phyloP scores from a whole-genome alignment of 2,888 invertebrate genomes.

The Stomorhina lunata region DNA sequence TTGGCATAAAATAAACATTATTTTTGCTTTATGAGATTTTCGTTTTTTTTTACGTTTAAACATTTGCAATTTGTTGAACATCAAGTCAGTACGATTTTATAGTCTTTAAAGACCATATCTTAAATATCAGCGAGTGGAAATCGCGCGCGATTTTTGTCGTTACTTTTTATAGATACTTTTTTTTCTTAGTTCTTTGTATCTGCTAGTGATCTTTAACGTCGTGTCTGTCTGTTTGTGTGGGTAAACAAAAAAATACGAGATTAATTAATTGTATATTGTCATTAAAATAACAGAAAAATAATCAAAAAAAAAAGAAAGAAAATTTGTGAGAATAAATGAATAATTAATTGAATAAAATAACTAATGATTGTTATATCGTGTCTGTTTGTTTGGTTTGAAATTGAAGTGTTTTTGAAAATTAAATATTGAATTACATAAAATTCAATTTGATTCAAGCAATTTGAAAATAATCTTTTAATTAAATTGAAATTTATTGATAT shows the following conservation, averaged over 20 bases:
- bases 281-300: constrained; percentile 17
- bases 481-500: not conserved
- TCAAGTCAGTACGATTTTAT: constrained; percentile 58
- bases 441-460: too few species aligned
- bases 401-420: too few species aligned
- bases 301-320: constrained; percentile 17
- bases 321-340: not conserved
- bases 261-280: constrained; percentile 28
- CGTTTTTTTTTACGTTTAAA: constrained; percentile 45
- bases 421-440: too few species aligned
- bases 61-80: constrained; percentile 51
- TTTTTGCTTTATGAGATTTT: constrained; percentile 17
- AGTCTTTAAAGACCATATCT: constrained; percentile 51
- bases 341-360: constrained; percentile 9
- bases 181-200: not conserved
- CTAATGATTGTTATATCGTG: too few species aligned
- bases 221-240: constrained; percentile 43
- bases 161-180: not conserved
- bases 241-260: constrained; percentile 42
- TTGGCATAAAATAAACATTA: not conserved
- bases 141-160: not conserved
- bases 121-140: not conserved
- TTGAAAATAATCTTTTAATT: too few species aligned
- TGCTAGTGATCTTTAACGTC: not conserved
- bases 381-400: too few species aligned